These are phyloP conservation scores for Rotaria sp. DNA, from an alignment of 2,888 invertebrate genomes.

Conservation along the genomic window DNA sequence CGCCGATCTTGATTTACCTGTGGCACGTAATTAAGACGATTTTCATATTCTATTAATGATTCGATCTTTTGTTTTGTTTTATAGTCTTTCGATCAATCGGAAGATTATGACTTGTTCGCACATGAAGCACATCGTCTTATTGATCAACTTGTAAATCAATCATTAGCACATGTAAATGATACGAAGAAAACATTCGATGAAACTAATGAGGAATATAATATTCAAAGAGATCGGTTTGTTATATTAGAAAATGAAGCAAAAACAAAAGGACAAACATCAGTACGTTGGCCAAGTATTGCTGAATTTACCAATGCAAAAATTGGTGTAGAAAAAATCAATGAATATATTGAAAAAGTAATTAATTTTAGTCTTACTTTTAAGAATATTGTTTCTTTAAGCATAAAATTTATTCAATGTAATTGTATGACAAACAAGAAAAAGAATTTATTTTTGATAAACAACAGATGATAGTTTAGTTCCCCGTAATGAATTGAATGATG, in stretches of 20 bases:
- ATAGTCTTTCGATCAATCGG: not conserved
- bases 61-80: not conserved
- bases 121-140: not conserved
- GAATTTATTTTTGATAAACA: no score
- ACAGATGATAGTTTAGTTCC: no score
- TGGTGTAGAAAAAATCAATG: not conserved
- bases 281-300: not conserved
- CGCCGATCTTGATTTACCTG: not conserved
- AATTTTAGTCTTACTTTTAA: not conserved
- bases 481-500: no score
- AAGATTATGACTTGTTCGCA: not conserved
- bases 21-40: not conserved
- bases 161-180: not conserved
- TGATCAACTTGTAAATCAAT: not conserved
- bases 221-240: not conserved
- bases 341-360: slow-evolving; percentile 20
- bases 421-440: no score
- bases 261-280: not conserved
- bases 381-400: no score
- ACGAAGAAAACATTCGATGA: no score
- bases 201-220: not conserved
- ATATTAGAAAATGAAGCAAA: not conserved
- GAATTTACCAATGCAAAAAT: not conserved
- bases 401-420: no score
- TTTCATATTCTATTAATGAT: not conserved